These are phyloP conservation scores for Wasmannia auropunctata DNA, from an alignment of 1,140 invertebrate genomes.

Conservation along the genomic window DNA sequence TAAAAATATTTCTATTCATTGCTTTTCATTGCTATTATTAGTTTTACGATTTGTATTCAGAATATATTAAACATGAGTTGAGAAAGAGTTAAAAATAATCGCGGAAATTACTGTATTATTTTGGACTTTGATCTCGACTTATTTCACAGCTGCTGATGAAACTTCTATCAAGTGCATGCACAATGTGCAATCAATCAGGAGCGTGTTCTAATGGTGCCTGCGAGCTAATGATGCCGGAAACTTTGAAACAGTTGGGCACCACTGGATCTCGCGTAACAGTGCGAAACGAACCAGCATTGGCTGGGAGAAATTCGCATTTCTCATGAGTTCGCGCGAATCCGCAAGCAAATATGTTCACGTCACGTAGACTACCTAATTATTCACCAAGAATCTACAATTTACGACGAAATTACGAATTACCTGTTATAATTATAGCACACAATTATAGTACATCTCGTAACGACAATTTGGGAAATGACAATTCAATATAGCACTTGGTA, in stretches of 20 bases:
- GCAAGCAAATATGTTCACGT: constrained; percentile 36
- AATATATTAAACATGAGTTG: neutral
- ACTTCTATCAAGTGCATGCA: constrained; percentile 25
- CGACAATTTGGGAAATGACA: neutral
- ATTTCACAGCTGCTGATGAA: neutral
- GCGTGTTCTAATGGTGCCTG: constrained; percentile 18
- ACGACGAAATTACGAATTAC: constrained; percentile 2
- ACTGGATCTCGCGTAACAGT: constrained; percentile 32
- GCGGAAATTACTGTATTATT: neutral
- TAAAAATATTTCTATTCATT: neutral
- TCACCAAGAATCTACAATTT: constrained; percentile 21
- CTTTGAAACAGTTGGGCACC: constrained; percentile 23
- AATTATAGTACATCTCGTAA: neutral
- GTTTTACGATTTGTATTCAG: neutral
- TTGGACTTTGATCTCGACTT: neutral
- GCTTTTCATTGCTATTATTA: neutral
- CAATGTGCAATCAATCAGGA: constrained; percentile 44
- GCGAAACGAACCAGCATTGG: constrained; percentile 1
- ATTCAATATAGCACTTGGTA: neutral
- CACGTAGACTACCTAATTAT: constrained; percentile 1
- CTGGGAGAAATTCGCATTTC: constrained; percentile 27
- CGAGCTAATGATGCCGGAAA: constrained; percentile 30
- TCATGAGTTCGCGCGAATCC: constrained; percentile 14
- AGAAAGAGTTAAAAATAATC: neutral
- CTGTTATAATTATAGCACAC: neutral